Conservation (phyloP, 2,113 vertebrate genomes). For the Talpa occidentalis region DNA sequence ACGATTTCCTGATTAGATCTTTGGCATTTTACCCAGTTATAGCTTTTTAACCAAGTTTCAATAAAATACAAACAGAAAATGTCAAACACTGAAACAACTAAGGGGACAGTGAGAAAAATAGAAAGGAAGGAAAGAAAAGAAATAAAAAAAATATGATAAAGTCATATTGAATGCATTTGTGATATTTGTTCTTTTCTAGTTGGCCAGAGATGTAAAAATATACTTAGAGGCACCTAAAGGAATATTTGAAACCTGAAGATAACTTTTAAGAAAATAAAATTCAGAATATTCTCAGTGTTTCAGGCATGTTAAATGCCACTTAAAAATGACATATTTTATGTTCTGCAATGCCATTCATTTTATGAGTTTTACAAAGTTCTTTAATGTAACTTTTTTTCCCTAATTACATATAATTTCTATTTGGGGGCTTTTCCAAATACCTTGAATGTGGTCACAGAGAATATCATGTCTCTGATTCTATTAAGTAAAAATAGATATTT, state of each 20-base stretch:
- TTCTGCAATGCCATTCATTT: not conserved
- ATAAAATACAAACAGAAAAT: constrained; percentile 35
- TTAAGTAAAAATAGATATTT: not conserved
- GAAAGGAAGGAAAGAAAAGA: not conserved
- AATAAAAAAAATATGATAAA: not conserved
- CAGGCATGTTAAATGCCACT: not conserved
- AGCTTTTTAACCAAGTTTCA: not conserved
- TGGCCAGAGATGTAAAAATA: not conserved
- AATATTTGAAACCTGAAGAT: not conserved
- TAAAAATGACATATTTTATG: not conserved
- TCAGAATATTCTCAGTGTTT: not conserved
- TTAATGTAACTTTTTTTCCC: not conserved
- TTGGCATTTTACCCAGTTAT: constrained; percentile 36
- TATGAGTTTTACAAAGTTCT: not conserved
- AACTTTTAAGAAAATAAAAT: not conserved
- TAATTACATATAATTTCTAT: not conserved
- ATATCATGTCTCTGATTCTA: not conserved
- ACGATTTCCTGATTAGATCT: constrained; percentile 48
- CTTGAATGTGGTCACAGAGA: not conserved
- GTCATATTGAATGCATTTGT: not conserved
- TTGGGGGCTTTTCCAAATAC: not conserved
- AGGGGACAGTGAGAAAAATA: not conserved
- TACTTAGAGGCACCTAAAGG: not conserved
- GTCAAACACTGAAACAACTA: not conserved
- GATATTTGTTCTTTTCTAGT: not conserved